Evolutionary conservation across 2,113 vertebrate genomes (phyloP).

Genomic region (Centrocercus urophasianus): DNA sequence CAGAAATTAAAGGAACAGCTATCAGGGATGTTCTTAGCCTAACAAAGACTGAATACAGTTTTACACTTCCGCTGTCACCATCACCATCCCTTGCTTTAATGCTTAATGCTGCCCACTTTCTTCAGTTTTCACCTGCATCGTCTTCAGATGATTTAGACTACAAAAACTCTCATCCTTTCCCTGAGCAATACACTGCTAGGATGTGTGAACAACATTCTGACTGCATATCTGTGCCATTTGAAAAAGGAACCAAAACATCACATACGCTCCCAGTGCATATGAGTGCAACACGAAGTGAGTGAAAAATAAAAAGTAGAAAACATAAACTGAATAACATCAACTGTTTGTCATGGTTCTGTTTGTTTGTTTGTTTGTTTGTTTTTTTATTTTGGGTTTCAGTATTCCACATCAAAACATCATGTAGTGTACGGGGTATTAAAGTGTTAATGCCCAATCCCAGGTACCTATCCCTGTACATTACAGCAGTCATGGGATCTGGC

Average conservation of each 20-base stretch:
- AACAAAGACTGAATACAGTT: not conserved
- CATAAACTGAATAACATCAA: not conserved
- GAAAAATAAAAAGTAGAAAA: not conserved
- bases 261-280: not conserved
- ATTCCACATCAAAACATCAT: no score
- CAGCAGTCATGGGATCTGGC: no score
- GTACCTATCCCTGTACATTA: no score
- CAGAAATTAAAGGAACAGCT: constrained; percentile 62
- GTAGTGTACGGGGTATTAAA: no score
- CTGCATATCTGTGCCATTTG: not conserved
- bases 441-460: no score
- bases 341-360: not conserved
- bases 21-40: not conserved
- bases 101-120: not conserved
- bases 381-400: no score
- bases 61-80: not conserved
- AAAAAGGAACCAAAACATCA: not conserved
- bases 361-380: no score
- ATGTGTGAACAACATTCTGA: not conserved
- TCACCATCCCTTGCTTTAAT: not conserved
- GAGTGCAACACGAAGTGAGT: not conserved
- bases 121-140: not conserved
- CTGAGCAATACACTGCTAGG: not conserved
- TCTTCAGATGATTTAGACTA: not conserved
- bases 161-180: not conserved